Conservation (phyloP, 1,140 invertebrate species). For the Drosophila lini region DNA sequence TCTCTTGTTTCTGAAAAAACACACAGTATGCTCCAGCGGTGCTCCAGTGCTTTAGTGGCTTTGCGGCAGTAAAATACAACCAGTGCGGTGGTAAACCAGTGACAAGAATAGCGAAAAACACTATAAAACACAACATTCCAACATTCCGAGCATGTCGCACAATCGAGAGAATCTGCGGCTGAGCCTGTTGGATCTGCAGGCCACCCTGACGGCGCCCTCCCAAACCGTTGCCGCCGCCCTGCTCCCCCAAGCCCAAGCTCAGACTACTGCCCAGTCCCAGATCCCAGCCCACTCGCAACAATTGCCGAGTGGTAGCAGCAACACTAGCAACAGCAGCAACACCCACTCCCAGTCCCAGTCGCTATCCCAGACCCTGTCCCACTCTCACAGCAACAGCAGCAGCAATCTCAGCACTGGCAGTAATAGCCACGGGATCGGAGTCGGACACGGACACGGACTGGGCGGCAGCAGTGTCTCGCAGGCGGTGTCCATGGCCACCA, state of each 20-base stretch:
- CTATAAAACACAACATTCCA: constrained; percentile 11
- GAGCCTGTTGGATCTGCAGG: constrained; percentile 80
- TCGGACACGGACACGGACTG: constrained; percentile 13
- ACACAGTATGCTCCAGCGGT: constrained; percentile 39
- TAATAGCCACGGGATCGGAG: constrained; percentile 25
- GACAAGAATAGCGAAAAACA: constrained; percentile 11
- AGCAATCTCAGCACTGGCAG: constrained; percentile 21
- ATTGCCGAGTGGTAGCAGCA: constrained; percentile 37
- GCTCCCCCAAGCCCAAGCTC: constrained; percentile 43
- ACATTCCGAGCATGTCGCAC: constrained; percentile 69
- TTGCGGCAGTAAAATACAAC: constrained; percentile 28
- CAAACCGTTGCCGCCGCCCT: constrained; percentile 66
- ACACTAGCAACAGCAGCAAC: constrained; percentile 34
- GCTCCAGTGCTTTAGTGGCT: constrained; percentile 9
- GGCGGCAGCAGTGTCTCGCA: constrained; percentile 72
- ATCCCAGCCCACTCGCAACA: constrained; percentile 17
- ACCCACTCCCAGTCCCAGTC: constrained; percentile 20
- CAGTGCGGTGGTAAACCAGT: constrained; percentile 28
- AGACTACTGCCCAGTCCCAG: constrained; percentile 20
- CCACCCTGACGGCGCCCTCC: constrained; percentile 71
- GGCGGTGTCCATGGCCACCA: constrained; percentile 78
- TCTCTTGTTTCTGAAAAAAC: constrained; percentile 9
- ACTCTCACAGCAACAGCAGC: constrained; percentile 39
- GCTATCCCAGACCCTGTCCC: constrained; percentile 18
- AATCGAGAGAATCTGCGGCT: constrained; percentile 83